Evolutionary conservation across 2,113 vertebrate species (phyloP).

Genomic region (Aspiorhynchus laticeps): DNA sequence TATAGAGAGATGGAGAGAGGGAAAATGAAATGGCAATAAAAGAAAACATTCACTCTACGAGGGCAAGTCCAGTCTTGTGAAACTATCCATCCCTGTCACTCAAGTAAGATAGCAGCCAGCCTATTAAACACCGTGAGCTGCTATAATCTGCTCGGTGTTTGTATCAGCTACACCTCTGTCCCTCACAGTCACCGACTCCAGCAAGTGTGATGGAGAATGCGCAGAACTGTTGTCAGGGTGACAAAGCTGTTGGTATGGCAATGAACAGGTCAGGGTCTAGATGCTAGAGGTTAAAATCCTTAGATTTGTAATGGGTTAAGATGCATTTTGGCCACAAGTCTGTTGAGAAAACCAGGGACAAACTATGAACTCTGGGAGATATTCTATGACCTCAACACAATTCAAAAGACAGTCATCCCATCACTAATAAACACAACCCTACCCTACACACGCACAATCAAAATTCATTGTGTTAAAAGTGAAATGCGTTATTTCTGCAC

Average conservation of each 20-base stretch:
- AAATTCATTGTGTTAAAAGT: neutral
- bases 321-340: neutral
- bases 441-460: neutral
- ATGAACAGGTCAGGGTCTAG: constrained; percentile 35
- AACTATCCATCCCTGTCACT: constrained; percentile 22
- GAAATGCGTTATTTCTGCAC: neutral
- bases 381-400: neutral
- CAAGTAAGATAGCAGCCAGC: neutral
- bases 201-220: constrained; percentile 14
- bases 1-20: constrained; percentile 2
- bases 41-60: constrained; percentile 35
- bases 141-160: constrained; percentile 26
- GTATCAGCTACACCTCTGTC: constrained; percentile 19
- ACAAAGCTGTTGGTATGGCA: constrained; percentile 27
- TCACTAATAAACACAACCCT: neutral
- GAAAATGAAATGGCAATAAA: constrained; percentile 12
- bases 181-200: constrained; percentile 11
- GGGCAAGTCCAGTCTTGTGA: constrained; percentile 24
- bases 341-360: neutral
- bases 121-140: constrained; percentile 36
- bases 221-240: constrained; percentile 39
- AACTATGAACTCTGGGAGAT: neutral
- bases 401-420: neutral
- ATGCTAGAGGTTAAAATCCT: constrained; percentile 9
- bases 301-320: neutral